phyloP scores from a whole-genome alignment of 1,140 invertebrate genomes.

The Dolichoris vasculosae region DNA sequence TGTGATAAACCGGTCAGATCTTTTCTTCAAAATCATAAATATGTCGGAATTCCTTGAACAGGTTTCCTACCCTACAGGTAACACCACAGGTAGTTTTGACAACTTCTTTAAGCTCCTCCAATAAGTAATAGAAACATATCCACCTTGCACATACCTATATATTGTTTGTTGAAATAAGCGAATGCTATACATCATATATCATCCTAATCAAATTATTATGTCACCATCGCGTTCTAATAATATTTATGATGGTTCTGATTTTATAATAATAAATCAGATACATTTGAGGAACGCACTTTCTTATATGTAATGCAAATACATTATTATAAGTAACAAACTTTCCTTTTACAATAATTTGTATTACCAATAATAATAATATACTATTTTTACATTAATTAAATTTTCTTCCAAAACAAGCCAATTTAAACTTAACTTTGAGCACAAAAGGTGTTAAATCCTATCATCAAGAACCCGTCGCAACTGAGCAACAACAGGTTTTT shows the following conservation, averaged over 20 bases:
- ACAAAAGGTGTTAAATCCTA: neutral
- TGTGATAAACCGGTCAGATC: neutral
- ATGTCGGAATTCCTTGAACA: neutral
- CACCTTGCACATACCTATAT: neutral
- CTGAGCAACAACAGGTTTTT: neutral
- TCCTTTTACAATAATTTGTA: neutral
- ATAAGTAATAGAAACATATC: neutral
- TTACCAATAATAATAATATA: neutral
- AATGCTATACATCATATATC: neutral
- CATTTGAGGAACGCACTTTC: neutral
- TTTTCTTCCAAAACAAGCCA: neutral
- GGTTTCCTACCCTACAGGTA: neutral
- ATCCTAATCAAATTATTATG: conserved; percentile 5
- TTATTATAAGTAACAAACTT: neutral
- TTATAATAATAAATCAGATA: neutral
- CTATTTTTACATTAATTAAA: neutral
- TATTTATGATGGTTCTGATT: neutral
- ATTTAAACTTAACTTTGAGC: neutral
- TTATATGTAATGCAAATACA: neutral
- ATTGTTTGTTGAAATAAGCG: neutral
- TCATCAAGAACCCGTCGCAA: neutral
- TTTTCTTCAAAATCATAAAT: conserved; percentile 9
- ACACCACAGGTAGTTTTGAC: neutral
- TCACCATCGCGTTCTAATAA: neutral
- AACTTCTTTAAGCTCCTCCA: neutral